Base-by-base conservation (phyloP, 2,888 invertebrate genomes). In the Stegophylla sp. region DNA sequence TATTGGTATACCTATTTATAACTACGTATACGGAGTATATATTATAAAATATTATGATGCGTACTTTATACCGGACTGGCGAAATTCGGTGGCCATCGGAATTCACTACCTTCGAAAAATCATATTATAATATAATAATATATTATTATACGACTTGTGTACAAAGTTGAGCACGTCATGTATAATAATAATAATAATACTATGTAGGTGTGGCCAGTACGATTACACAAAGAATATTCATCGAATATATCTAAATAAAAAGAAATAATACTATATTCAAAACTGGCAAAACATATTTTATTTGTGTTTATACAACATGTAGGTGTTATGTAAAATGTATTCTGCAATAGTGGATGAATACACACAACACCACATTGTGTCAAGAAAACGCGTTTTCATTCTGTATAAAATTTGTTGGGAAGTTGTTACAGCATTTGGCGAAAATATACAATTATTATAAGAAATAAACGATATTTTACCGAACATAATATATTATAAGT, bases 21-120 rank as follows among this genome's bases (percentile, higher is more conserved):
- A n/a, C n/a, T n/a, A 53, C 20, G n/a, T 10, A 20, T 53, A 53
- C n/a, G 20, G n/a, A 34, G 34, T 34, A 69, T 13, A 15, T n/a
- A 12, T 28, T 53, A 23, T n/a, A 28, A 23, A 41, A 13, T n/a
- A 61, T 28, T 26, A 7, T 23, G 3, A 10, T 56, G 23, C 9
- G 15, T 28, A 34, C 3, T 34, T 34, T 34, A 26, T 7, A n/a
- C 51, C 51, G 53, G 20, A 34, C 56, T 56, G 41, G n/a, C 17
- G 43, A 56, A 59, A 43, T 72, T 59, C 43, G 56, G 72, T 56
- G 72, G 72, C 28, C 41, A 17, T 72, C 17, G 12, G n/a, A 59
- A 59, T 72, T 56, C 43, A 72, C 72, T 41, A 72, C 43, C 34
- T 20, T 71, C 23, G 17, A 12, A 64, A 64, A n/a, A 64, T 63